Evolutionary conservation across 2,113 vertebrate species (phyloP).

Genomic region (Pomatorhinus ruficollis): DNA sequence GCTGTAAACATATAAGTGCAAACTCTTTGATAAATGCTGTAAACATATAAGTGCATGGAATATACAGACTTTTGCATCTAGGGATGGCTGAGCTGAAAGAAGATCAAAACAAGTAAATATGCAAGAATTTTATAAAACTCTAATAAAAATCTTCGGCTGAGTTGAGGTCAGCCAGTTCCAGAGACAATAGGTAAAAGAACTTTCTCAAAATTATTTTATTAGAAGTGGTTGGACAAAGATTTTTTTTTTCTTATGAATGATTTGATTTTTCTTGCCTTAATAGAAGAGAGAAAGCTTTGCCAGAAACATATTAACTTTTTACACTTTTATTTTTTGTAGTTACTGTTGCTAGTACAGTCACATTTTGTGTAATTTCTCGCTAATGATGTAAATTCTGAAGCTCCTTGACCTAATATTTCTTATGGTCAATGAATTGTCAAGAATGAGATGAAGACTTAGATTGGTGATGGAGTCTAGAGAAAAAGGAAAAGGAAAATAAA

Average conservation of each 20-base stretch:
- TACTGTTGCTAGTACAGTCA: background rate
- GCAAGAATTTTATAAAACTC: background rate
- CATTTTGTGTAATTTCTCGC: background rate
- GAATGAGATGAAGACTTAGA: background rate
- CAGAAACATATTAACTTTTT: background rate
- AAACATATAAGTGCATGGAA: background rate
- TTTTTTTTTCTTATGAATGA: fast-evolving
- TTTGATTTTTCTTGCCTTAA: background rate
- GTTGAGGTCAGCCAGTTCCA: background rate
- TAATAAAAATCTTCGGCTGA: background rate
- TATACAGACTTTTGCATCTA: background rate
- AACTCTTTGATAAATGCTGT: background rate
- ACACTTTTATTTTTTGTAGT: background rate
- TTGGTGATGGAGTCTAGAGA: background rate
- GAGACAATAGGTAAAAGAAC: background rate
- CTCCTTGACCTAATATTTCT: background rate
- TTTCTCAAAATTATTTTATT: background rate
- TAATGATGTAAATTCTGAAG: background rate
- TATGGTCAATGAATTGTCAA: background rate
- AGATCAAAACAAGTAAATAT: background rate
- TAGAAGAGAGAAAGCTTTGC: background rate
- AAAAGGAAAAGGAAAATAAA: background rate
- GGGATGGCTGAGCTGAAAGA: background rate
- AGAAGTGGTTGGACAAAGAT: background rate
- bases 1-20: fast-evolving